Evolutionary conservation across 2,797 vertebrate species (phyloP).

Genomic region (Distichodus sexfasciatus): DNA sequence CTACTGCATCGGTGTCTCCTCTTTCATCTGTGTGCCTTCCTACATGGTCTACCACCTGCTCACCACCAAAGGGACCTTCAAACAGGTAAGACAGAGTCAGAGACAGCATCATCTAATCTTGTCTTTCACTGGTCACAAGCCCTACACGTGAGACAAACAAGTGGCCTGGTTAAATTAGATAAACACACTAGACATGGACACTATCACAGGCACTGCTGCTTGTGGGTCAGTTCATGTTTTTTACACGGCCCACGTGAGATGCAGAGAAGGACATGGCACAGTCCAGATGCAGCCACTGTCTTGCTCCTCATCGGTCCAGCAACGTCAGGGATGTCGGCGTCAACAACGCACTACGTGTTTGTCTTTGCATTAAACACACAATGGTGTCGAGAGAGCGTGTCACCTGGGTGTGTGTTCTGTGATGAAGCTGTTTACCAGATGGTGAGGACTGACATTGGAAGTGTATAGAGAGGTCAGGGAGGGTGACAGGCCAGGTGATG

Average conservation of each 20-base stretch:
- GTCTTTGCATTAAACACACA: constrained; percentile 49
- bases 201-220: no score
- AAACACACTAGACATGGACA: constrained; percentile 14
- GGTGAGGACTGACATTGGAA: constrained; percentile 19
- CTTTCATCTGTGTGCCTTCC: constrained; percentile 89
- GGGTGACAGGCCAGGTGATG: no score
- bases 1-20: constrained; percentile 93
- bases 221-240: constrained; percentile 29
- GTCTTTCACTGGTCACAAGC: constrained; percentile 25
- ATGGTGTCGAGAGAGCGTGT: constrained; percentile 47
- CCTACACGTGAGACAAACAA: constrained; percentile 20
- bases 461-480: constrained; percentile 26
- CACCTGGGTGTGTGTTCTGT: constrained; percentile 33
- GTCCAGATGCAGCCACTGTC: constrained; percentile 31
- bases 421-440: constrained; percentile 4
- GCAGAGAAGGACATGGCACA: constrained; percentile 11
- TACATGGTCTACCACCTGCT: constrained; percentile 89
- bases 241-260: constrained; percentile 4
- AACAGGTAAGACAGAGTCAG: constrained; percentile 78
- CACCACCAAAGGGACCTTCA: constrained; percentile 86
- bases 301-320: constrained; percentile 35
- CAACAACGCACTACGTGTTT: constrained; percentile 45
- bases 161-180: constrained; percentile 20
- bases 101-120: constrained; percentile 13
- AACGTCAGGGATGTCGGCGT: constrained; percentile 31